Conservation (phyloP, 2,113 vertebrate genomes). For the Ibidorhyncha struthersii region DNA sequence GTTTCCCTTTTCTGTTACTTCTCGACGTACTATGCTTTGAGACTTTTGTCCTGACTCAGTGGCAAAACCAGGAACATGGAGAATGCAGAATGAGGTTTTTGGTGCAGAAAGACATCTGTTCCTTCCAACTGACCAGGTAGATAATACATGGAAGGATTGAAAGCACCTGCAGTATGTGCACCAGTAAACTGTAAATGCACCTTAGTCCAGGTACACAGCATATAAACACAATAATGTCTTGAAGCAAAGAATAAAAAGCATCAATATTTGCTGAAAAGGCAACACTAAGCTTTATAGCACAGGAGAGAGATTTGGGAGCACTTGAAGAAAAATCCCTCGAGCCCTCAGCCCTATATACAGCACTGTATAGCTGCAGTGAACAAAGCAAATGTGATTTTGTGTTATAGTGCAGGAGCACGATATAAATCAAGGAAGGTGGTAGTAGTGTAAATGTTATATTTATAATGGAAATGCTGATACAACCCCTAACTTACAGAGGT, state of each 20-base stretch:
- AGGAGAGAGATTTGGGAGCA: constrained; percentile 32
- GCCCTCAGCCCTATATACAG: not conserved
- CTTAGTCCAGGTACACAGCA: not conserved
- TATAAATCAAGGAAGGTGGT: constrained; percentile 57
- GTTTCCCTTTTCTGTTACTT: not conserved
- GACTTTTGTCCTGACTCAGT: not conserved
- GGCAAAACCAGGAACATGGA: not conserved
- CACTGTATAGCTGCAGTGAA: not conserved
- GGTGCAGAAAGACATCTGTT: not conserved
- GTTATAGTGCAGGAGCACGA: not conserved
- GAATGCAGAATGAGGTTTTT: not conserved
- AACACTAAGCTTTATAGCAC: not conserved
- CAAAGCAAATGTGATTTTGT: constrained; percentile 45
- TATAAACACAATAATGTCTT: constrained; percentile 7
- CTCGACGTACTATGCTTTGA: not conserved
- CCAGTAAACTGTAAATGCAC: not conserved
- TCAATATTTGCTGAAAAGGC: constrained; percentile 51
- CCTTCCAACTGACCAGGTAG: not conserved
- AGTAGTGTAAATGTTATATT: constrained; percentile 57
- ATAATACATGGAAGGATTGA: constrained; percentile 26
- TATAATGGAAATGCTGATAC: constrained; percentile 62
- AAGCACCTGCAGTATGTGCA: not conserved
- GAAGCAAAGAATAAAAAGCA: constrained; percentile 38
- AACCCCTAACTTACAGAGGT: constrained; percentile 27
- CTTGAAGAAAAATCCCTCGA: constrained; percentile 29